Base-by-base conservation (phyloP, 2,888 invertebrate species). In the Leptarthrus brevirostris region DNA sequence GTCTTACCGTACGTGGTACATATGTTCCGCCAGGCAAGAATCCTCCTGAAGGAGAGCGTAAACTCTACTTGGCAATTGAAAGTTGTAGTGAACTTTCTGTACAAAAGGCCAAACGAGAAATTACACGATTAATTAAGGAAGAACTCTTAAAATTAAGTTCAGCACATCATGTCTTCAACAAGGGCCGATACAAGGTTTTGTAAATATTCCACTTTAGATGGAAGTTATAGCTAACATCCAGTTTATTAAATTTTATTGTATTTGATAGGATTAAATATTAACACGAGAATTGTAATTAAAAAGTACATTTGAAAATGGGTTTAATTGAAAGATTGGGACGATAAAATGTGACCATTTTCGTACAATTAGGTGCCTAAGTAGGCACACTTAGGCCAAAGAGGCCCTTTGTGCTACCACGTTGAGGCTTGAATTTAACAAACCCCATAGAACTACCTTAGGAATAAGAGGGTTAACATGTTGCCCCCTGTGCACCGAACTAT, bases 1-100 rank as follows among this genome's bases (percentile, higher is more conserved):
- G 99, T 40, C 93, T 99, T 76, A 98, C 98, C 0, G 99, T 99
- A 0, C 90, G 98, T 52, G 99, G 99, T n/a, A 97, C 97, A 0
- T 96, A 95, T 82, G 96, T 96, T 8, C 92, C 93, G 0, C 90
- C 93, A 1, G 97, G 97, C 74, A 96, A 97, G 83, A 87, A 89
- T 12, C 93, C 95, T 0, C 95, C 96, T 0, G 96, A 96, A 78
- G 96, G 96, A 24, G 98, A 99, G 81, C 87, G 98, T 18, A 98
- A 98, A 82, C 87, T 99, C 0, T 99, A 98, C 86, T 88, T 99
- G 78, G 97, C 98, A n/a, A 97, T 99, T 79, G 98, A 99, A 84
- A 97, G 98, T 80, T 97, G 97, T 2, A 96, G 95, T 80, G 98
- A 99, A 83, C 88, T 98, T 77, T 96, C 98, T 1, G 95, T 98